phyloP scores from a whole-genome alignment of 1,140 invertebrate species.

The Marisa cornuarietis region DNA sequence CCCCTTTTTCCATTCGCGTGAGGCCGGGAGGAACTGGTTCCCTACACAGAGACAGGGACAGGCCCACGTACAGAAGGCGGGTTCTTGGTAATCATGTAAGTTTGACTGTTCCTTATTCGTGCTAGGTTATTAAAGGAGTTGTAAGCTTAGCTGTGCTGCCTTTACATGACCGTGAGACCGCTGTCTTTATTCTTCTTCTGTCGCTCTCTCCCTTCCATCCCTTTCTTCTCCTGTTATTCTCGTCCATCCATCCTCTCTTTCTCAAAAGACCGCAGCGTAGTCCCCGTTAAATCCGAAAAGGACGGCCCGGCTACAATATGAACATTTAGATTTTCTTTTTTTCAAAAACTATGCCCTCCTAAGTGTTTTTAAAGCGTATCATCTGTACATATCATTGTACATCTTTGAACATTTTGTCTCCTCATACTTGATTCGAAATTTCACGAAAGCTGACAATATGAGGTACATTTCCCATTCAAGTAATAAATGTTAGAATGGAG shows the following conservation, averaged over 20 bases:
- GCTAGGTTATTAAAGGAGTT: background rate
- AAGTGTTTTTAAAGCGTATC: too few relatives aligned
- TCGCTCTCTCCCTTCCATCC: background rate
- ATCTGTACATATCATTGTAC: too few relatives aligned
- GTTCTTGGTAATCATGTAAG: background rate
- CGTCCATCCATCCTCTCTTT: background rate
- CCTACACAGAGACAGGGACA: background rate
- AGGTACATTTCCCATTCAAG: too few relatives aligned
- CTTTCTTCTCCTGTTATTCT: background rate
- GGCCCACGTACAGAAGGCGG: background rate
- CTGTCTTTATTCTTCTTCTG: background rate
- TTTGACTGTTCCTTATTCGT: background rate
- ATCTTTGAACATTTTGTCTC: background rate
- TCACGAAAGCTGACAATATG: too few relatives aligned
- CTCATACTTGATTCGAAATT: too few relatives aligned
- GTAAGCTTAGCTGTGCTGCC: background rate
- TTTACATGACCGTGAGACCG: background rate
- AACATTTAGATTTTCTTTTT: background rate
- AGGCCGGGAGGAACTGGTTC: too few relatives aligned
- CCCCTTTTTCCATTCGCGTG: too few relatives aligned
- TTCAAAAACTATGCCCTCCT: background rate
- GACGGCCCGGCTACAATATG: too few relatives aligned
- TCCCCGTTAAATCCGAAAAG: too few relatives aligned
- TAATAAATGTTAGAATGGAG: too few relatives aligned
- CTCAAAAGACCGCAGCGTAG: background rate